A percentile compares a stretch with the other conserved stretches of the same genome.
phyloP scores from a whole-genome alignment of 2,888 invertebrate species.

The Phania funesta region DNA sequence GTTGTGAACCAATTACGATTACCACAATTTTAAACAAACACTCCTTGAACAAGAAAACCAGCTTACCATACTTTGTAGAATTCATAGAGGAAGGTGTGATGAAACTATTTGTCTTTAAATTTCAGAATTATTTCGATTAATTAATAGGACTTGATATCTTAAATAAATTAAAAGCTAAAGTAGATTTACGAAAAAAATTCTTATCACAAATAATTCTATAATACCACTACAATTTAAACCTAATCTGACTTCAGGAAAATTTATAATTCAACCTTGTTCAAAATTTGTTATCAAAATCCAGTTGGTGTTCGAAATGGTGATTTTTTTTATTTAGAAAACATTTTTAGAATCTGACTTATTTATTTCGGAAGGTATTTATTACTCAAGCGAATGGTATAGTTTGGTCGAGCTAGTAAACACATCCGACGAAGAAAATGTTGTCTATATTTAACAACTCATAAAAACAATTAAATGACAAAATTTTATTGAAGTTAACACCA shows the following conservation, averaged over 20 bases:
- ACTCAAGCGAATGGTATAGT: conserved; percentile 48
- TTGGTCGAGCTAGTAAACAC: conserved; percentile 38
- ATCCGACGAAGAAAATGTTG: conserved; percentile 37
- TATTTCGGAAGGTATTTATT: conserved; percentile 57
- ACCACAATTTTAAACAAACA: conserved; percentile 49
- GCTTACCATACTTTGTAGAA: too few relatives aligned
- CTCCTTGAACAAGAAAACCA: too few relatives aligned
- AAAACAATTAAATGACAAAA: conserved; percentile 39
- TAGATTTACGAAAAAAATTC: conserved; percentile 58
- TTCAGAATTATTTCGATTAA: conserved; percentile 67
- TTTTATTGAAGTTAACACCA: conserved; percentile 50
- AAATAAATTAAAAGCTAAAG: conserved; percentile 38
- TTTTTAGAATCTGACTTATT: too few relatives aligned
- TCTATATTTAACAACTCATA: conserved; percentile 58
- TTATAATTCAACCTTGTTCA: conserved; percentile 13
- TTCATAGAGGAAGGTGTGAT: conserved; percentile 19
- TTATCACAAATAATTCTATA: too few relatives aligned
- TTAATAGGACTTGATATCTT: conserved; percentile 63
- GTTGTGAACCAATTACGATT: too few relatives aligned
- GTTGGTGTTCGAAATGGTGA: conserved; percentile 37
- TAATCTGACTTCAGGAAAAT: conserved; percentile 40
- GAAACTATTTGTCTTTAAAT: conserved; percentile 41
- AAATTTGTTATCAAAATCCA: conserved; percentile 37
- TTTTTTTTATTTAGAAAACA: conserved; percentile 16
- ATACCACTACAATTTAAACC: too few relatives aligned